phyloP scores from a whole-genome alignment of 2,113 vertebrate species.

The Festucalex cinctus region DNA sequence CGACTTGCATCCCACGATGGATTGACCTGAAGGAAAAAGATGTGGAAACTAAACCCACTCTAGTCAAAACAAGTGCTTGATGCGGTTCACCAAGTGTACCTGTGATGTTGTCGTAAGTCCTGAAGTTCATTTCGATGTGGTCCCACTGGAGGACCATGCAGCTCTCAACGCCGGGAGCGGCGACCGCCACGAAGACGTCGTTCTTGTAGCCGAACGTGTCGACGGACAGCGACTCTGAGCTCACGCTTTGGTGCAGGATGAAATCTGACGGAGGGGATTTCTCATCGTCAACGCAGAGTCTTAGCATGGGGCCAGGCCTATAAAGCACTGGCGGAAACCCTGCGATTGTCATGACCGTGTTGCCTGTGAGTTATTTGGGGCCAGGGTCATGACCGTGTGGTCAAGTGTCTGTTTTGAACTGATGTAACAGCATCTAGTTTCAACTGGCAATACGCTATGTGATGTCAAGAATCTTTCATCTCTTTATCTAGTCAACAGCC shows the following conservation, averaged over 20 bases:
- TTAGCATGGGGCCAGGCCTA: too few relatives aligned
- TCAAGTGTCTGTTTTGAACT: too few relatives aligned
- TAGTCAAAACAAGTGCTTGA: background rate
- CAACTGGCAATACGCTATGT: too few relatives aligned
- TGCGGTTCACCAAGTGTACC: conserved; percentile 50
- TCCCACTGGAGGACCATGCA: conserved; percentile 98
- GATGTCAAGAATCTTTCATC: too few relatives aligned
- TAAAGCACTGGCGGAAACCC: too few relatives aligned
- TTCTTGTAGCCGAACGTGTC: conserved; percentile 94
- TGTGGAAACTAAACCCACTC: rapidly evolving
- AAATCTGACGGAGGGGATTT: conserved; percentile 80
- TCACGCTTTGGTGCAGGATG: conserved; percentile 87
- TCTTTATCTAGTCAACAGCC: too few relatives aligned
- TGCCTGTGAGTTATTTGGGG: too few relatives aligned
- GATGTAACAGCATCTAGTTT: too few relatives aligned
- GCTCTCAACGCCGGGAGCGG: conserved; percentile 91
- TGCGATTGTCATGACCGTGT: too few relatives aligned
- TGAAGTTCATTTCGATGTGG: conserved; percentile 98
- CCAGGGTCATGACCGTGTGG: too few relatives aligned
- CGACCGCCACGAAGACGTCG: conserved; percentile 92
- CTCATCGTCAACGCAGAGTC: background rate
- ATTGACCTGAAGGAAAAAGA: conserved; percentile 79
- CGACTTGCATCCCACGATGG: conserved; percentile 94
- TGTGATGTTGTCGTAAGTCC: conserved; percentile 97
- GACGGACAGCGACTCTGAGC: conserved; percentile 89